Evolutionary conservation across 2,113 vertebrate species (phyloP).

Genomic region (Erpornis zantholeuca): DNA sequence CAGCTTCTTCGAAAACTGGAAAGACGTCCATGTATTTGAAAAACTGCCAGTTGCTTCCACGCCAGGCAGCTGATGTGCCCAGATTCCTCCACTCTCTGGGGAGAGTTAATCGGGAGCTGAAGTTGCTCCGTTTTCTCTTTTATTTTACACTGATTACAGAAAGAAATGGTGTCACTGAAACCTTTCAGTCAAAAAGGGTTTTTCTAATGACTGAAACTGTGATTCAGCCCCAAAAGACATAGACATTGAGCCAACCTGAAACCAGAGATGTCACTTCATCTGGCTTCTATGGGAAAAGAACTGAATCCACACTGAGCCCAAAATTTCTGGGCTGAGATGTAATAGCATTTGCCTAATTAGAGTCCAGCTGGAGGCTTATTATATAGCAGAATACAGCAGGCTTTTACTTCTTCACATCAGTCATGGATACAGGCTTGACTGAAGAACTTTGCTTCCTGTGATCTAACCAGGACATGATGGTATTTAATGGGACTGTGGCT

Average conservation of each 20-base stretch:
- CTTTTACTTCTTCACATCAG: not conserved
- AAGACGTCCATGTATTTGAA: not conserved
- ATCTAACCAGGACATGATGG: not conserved
- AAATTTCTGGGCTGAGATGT: not conserved
- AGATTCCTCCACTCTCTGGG: not conserved
- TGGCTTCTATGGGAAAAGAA: not conserved
- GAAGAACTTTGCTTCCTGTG: not conserved
- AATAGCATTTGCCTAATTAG: not conserved
- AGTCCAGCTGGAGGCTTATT: not conserved
- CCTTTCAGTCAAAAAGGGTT: not conserved
- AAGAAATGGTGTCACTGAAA: not conserved
- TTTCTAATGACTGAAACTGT: not conserved
- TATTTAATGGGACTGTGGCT: not conserved
- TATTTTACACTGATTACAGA: not conserved
- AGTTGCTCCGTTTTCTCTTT: not conserved
- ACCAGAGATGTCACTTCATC: not conserved
- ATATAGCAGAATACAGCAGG: not conserved
- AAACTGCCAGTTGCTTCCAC: not conserved
- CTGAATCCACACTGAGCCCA: not conserved
- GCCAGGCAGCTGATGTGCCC: constrained; percentile 18
- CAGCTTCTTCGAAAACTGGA: constrained; percentile 10
- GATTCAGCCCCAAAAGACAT: not conserved
- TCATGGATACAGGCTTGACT: not conserved
- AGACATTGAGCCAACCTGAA: not conserved
- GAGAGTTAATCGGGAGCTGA: not conserved